These are phyloP conservation scores for Eciton burchellii DNA, from an alignment of 1,140 invertebrate genomes.

Conservation along the genomic window DNA sequence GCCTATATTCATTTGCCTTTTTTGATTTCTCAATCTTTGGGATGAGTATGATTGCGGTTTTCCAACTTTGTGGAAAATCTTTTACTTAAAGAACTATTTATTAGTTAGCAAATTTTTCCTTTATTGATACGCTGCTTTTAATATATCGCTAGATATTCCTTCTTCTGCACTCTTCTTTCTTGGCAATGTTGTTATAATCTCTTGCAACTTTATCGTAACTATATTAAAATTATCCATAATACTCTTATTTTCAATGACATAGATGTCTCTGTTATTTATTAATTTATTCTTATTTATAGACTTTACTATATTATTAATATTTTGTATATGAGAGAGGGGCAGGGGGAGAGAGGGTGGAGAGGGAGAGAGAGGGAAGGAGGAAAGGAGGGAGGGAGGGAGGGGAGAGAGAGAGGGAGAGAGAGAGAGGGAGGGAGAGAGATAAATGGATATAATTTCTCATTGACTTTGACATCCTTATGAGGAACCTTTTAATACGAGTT, in stretches of 20 bases:
- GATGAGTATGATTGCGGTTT: conserved; percentile 67
- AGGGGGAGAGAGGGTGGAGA: too few relatives aligned
- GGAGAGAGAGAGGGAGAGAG: conserved; percentile 28
- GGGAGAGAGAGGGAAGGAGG: neutral
- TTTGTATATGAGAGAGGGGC: conserved; percentile 14
- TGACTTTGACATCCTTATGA: conserved; percentile 82
- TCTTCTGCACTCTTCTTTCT: conserved; percentile 30
- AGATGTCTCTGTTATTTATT: neutral
- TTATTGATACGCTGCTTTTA: conserved; percentile 26
- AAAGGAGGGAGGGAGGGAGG: conserved; percentile 21
- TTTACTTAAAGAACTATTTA: conserved; percentile 58
- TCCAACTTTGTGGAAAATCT: conserved; percentile 61
- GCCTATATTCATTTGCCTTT: conserved; percentile 57
- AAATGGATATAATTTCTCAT: conserved; percentile 78
- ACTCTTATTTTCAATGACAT: too few relatives aligned
- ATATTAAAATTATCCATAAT: conserved; percentile 9
- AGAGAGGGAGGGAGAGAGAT: conserved; percentile 15
- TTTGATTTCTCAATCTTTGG: conserved; percentile 61
- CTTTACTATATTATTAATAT: conserved; percentile 23
- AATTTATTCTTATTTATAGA: neutral
- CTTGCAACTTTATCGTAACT: neutral
- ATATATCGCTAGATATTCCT: conserved; percentile 20
- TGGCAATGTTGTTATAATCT: conserved; percentile 9
- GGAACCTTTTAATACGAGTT: conserved; percentile 73
- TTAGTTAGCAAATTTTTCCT: conserved; percentile 33